Evolutionary conservation across 1,140 invertebrate genomes (phyloP).

Genomic region (Drosophila aff.): DNA sequence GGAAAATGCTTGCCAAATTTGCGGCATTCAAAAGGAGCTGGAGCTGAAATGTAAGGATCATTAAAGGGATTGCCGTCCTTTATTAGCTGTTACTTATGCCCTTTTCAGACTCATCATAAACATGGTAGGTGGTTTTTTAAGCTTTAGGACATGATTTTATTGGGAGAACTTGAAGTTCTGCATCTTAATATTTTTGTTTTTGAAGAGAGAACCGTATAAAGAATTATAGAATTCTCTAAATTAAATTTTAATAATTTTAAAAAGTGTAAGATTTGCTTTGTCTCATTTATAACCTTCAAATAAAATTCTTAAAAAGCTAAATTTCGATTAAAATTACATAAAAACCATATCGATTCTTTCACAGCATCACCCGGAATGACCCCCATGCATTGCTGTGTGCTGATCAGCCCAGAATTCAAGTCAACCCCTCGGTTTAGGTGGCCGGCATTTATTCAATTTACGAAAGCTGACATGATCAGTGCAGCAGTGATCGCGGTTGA

Average conservation of each 20-base stretch:
- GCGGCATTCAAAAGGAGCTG: background rate
- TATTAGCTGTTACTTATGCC: slow-evolving; percentile 8
- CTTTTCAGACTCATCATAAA: background rate
- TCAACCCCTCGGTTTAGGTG: slow-evolving; percentile 28
- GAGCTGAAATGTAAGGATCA: slow-evolving; percentile 17
- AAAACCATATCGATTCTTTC: background rate
- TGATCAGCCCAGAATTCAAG: slow-evolving; percentile 12
- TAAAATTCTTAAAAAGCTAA: too few relatives aligned
- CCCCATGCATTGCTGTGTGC: slow-evolving; percentile 14
- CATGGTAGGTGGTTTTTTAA: background rate
- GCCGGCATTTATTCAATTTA: slow-evolving; percentile 50
- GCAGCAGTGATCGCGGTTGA: slow-evolving; percentile 40
- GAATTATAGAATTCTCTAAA: background rate
- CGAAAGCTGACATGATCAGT: slow-evolving; percentile 37
- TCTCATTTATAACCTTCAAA: background rate
- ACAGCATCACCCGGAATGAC: background rate
- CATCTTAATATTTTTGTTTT: background rate
- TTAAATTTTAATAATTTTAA: background rate
- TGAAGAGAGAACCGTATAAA: background rate
- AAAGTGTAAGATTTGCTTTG: background rate
- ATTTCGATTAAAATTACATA: background rate
- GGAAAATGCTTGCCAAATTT: slow-evolving; percentile 60
- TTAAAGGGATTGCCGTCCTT: slow-evolving; percentile 10
- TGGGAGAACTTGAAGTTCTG: background rate
- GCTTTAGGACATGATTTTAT: background rate